A percentile compares a stretch with the other conserved stretches of the same genome.
phyloP scores from a whole-genome alignment of 2,113 vertebrate genomes.

The Empidonax traillii region DNA sequence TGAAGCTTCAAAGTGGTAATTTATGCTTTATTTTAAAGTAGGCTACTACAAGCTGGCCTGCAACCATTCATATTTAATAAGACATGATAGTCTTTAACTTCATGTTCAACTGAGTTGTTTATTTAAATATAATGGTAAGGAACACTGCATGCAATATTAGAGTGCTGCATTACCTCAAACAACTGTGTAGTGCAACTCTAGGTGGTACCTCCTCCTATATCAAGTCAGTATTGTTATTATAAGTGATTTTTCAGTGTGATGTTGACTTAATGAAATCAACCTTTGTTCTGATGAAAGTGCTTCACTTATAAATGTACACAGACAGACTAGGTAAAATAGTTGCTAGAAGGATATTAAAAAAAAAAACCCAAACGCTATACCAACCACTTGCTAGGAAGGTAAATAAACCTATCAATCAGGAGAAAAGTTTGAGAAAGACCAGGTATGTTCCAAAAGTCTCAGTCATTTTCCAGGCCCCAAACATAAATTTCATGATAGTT shows the following conservation, averaged over 20 bases:
- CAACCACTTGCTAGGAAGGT: background rate
- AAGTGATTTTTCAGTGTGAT: background rate
- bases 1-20: background rate
- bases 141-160: background rate
- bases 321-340: background rate
- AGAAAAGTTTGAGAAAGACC: background rate
- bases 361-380: background rate
- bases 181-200: background rate
- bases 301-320: background rate
- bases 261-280: background rate
- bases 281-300: background rate
- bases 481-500: background rate
- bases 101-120: background rate
- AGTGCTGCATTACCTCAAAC: background rate
- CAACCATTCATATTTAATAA: background rate
- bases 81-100: background rate
- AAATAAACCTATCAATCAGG: background rate
- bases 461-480: background rate
- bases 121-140: background rate
- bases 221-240: background rate
- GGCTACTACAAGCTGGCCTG: background rate
- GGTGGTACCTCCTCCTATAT: background rate
- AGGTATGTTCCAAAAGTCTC: background rate
- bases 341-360: background rate
- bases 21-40: conserved; percentile 5